Base-by-base conservation (phyloP, 2,888 invertebrate species). In the Leucophora obtusa region DNA sequence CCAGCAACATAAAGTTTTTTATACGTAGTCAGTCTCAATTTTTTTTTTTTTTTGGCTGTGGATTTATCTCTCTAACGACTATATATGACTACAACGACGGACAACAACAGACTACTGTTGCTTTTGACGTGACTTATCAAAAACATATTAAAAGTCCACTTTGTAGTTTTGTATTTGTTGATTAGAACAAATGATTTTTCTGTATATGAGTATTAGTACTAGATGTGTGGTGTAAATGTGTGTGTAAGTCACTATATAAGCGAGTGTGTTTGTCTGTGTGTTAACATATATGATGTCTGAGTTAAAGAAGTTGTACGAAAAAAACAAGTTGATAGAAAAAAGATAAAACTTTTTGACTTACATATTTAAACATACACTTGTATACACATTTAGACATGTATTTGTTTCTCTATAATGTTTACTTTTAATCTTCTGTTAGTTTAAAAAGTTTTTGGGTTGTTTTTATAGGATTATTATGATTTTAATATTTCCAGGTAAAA, bases 61-160 rank as follows among this genome's bases (percentile, higher is more conserved):
- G 17, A 35, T 63, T 59, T 65, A 21, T 69, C 24, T 24, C 28
- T 50, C 54, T 69, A 65, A 74, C 43, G 56, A 77, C 56, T 66
- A 53, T 65, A 35, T 24, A 18, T 47, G n/a, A 38, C 11, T 35
- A 65, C 65, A 38, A 53, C 53, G 28, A 66, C 35, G 21, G 38
- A 28, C 47, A 18, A 54, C 33, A 70, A 60, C 21, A 51, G 56
- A 69, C 69, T 70, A 70, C 74, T 77, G 76, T 82, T 81, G 82
- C 81, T 74, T 79, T 70, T 83, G 81, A 83, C 83, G 81, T 82
- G 71, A 82, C 76, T 81, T 82, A 79, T 82, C 81, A 83, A 82
- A 81, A 83, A 69, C 80, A 82, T 79, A 83, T 83, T 83, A 83
- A 82, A 82, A 79, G 79, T 75, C 73, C 73, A 77, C 73, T 81